Evolutionary conservation across 2,797 vertebrate species (phyloP).

Genomic region (Loris lydekkerianus): DNA sequence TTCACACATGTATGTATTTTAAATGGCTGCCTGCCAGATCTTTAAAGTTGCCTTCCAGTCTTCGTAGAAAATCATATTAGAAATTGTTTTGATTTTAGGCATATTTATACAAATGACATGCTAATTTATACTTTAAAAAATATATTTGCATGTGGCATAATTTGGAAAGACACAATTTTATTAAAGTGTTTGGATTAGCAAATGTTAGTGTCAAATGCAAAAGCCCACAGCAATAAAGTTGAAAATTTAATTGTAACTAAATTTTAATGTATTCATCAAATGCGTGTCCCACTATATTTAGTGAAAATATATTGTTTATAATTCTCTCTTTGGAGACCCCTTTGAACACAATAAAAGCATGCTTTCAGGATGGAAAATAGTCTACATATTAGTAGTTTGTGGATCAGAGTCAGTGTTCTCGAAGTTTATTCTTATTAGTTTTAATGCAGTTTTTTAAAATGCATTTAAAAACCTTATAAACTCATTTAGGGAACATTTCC

Average conservation of each 20-base stretch:
- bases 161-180: slow-evolving; percentile 47
- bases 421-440: slow-evolving; percentile 36
- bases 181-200: slow-evolving; percentile 57
- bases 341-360: slow-evolving; percentile 46
- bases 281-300: slow-evolving; percentile 30
- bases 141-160: slow-evolving; percentile 29
- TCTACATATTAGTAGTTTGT: background rate
- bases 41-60: slow-evolving; percentile 44
- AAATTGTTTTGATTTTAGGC: slow-evolving; percentile 26
- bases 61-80: slow-evolving; percentile 23
- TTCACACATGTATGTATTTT: slow-evolving; percentile 7
- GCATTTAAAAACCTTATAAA: background rate
- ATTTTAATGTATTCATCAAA: slow-evolving; percentile 63
- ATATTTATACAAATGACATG: slow-evolving; percentile 41
- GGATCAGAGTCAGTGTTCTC: slow-evolving; percentile 5
- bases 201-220: slow-evolving; percentile 58
- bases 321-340: slow-evolving; percentile 22
- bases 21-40: background rate
- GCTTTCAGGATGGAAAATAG: background rate
- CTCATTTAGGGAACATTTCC: slow-evolving; percentile 29
- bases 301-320: slow-evolving; percentile 61
- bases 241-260: slow-evolving; percentile 56
- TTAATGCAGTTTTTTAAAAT: slow-evolving; percentile 47
- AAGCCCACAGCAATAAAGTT: background rate
- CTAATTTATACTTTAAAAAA: slow-evolving; percentile 48